phyloP scores from a whole-genome alignment of 2,888 invertebrate genomes.

The Ophioninae sp. region DNA sequence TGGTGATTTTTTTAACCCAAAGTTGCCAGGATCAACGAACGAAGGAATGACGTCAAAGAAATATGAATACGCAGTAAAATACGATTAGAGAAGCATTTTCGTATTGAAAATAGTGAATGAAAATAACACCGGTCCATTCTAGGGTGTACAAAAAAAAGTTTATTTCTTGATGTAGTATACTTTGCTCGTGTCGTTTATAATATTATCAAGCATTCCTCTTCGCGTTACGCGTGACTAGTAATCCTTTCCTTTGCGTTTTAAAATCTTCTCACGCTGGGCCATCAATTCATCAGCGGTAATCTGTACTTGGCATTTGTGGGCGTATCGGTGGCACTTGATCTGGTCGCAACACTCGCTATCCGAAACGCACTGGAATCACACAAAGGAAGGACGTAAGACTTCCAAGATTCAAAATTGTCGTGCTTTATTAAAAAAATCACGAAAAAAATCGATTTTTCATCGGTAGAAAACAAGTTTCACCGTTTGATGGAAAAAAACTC shows the following conservation, averaged over 20 bases:
- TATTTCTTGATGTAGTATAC: not conserved
- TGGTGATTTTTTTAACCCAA: too few relatives aligned
- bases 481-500: too few relatives aligned
- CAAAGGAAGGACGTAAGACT: not conserved
- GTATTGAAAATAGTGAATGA: not conserved
- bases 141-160: constrained; percentile 1
- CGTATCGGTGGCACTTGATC: constrained; percentile 71
- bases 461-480: not conserved
- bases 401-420: not conserved
- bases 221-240: constrained; percentile 53
- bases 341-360: constrained; percentile 66
- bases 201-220: not conserved
- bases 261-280: constrained; percentile 73
- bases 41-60: too few relatives aligned
- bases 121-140: not conserved
- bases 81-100: too few relatives aligned
- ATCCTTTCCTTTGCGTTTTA: constrained; percentile 69
- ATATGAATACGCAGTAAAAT: too few relatives aligned
- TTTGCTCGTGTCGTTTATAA: not conserved
- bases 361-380: constrained; percentile 69
- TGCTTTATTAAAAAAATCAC: too few relatives aligned
- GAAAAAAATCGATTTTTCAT: not conserved
- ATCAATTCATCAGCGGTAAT: constrained; percentile 74
- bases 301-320: constrained; percentile 76
- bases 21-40: too few relatives aligned